These are phyloP conservation scores for Drosophila mercatorum DNA, from an alignment of 2,888 invertebrate species.

Conservation along the genomic window DNA sequence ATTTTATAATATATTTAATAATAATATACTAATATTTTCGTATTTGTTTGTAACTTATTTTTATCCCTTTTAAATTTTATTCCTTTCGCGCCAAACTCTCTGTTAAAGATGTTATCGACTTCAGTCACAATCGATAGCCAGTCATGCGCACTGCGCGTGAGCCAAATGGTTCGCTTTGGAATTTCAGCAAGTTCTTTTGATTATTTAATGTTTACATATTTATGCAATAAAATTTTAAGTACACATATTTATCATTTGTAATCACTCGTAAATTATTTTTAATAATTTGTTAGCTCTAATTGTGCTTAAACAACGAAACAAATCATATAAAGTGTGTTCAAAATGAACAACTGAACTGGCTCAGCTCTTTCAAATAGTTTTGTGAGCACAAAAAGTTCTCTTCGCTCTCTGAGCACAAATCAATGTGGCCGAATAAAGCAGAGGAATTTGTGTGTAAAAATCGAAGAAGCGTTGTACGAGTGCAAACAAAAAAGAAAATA, in stretches of 20 bases:
- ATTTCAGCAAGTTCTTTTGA: slow-evolving; percentile 1
- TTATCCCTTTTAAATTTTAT: slow-evolving; percentile 6
- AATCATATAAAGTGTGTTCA: not conserved
- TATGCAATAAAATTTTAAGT: not conserved
- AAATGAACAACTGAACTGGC: slow-evolving; percentile 23
- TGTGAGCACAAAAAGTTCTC: not conserved
- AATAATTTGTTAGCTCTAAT: not conserved
- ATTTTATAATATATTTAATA: not conserved
- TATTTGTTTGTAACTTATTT: not conserved
- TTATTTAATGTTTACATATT: not conserved
- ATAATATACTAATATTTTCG: not conserved
- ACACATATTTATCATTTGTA: not conserved
- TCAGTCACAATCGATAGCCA: slow-evolving; percentile 34
- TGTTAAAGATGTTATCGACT: slow-evolving; percentile 31
- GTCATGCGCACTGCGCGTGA: slow-evolving; percentile 37
- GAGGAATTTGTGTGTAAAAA: slow-evolving; percentile 11
- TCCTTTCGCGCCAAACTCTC: slow-evolving; percentile 23
- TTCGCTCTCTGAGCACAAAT: not conserved
- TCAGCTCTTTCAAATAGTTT: slow-evolving; percentile 6
- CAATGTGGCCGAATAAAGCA: slow-evolving; percentile 38
- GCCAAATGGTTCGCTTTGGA: not conserved
- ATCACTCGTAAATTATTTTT: not conserved
- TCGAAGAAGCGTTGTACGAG: slow-evolving; percentile 30
- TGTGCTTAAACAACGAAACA: not conserved
- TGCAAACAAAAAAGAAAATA: not conserved